Evolutionary conservation across 2,113 vertebrate species (phyloP).

Genomic region (Etheostoma cragini): DNA sequence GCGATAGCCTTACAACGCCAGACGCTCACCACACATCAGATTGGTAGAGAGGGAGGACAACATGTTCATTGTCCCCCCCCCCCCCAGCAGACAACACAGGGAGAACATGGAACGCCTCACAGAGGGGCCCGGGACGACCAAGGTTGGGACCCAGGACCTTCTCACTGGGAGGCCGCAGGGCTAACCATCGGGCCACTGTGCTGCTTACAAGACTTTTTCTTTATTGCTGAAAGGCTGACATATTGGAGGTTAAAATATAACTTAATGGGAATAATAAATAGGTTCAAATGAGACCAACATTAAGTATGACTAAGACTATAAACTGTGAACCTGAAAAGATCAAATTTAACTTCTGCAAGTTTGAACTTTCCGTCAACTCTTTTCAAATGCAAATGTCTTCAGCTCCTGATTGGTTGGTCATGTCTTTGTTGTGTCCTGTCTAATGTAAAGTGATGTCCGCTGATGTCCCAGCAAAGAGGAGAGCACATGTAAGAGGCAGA

Average conservation of each 20-base stretch:
- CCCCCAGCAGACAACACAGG: no score
- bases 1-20: no score
- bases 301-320: neutral
- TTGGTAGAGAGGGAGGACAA: no score
- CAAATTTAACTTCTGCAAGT: neutral
- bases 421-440: neutral
- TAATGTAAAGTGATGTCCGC: neutral
- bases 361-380: neutral
- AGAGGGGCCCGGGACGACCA: no score
- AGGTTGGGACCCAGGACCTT: no score
- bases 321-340: neutral
- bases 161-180: no score
- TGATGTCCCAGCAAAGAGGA: neutral
- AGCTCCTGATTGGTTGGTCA: neutral
- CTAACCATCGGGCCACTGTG: no score
- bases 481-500: constrained; percentile 1
- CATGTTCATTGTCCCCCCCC: no score
- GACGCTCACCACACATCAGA: no score
- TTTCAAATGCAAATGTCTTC: neutral
- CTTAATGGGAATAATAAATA: neutral
- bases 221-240: neutral
- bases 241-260: neutral
- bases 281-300: neutral
- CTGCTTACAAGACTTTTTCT: neutral
- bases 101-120: no score